Evolutionary conservation across 2,797 vertebrate genomes (phyloP).

Genomic region (Myiothlypis coronata): DNA sequence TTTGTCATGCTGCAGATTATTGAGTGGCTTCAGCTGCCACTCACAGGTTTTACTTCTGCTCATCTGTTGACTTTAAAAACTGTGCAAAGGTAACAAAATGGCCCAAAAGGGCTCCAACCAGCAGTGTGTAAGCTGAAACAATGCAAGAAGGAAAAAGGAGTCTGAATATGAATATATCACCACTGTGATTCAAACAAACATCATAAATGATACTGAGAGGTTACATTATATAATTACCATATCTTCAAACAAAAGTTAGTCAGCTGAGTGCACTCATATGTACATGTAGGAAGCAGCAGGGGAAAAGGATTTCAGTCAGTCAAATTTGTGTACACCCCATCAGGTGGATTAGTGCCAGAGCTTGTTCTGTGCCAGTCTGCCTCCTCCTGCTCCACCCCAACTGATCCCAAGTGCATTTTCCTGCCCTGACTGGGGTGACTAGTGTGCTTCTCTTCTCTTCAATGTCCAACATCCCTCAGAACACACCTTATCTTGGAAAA

Average conservation of each 20-base stretch:
- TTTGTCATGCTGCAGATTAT: neutral
- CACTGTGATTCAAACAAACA: neutral
- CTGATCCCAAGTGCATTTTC: neutral
- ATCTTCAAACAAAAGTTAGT: neutral
- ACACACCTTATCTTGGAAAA: neutral
- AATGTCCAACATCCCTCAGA: neutral
- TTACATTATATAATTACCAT: neutral
- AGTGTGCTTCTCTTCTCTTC: neutral
- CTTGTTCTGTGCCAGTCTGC: neutral
- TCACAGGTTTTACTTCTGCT: neutral
- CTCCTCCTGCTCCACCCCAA: neutral
- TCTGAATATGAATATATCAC: neutral
- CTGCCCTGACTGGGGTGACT: neutral
- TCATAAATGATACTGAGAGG: neutral
- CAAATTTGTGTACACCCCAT: neutral
- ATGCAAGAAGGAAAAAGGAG: too few species aligned
- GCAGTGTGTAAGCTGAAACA: neutral
- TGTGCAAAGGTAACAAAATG: neutral
- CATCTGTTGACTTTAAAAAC: neutral
- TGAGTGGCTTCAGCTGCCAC: neutral
- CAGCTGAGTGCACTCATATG: neutral
- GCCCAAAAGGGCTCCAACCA: neutral
- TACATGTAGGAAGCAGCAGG: neutral
- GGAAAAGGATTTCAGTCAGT: neutral
- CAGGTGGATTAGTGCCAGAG: neutral